These are phyloP conservation scores for Drosophila lacteicornis DNA, from an alignment of 1,140 invertebrate genomes.

Conservation along the genomic window DNA sequence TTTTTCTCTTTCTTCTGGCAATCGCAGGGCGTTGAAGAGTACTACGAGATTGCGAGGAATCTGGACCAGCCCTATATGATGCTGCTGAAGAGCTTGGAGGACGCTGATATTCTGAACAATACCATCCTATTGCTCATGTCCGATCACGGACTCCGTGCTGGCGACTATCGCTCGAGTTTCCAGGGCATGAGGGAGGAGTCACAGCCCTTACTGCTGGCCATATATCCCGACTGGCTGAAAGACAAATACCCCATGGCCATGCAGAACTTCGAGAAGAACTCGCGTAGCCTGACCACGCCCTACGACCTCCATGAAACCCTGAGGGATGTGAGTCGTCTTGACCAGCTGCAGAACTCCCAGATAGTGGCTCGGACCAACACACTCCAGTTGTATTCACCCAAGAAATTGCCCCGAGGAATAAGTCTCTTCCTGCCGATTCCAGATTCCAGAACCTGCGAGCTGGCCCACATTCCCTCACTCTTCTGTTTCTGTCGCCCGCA, in stretches of 20 bases:
- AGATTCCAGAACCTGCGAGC: conserved; percentile 88
- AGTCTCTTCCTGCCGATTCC: conserved; percentile 91
- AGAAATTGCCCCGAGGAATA: conserved; percentile 86
- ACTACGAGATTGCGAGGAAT: conserved; percentile 25
- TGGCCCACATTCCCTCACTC: conserved; percentile 85
- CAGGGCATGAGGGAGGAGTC: conserved; percentile 93
- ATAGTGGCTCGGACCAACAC: conserved; percentile 51
- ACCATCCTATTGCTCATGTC: conserved; percentile 92
- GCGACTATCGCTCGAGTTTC: conserved; percentile 89
- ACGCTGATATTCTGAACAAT: conserved; percentile 86
- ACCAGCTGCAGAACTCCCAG: conserved; percentile 52
- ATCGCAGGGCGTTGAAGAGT: conserved; percentile 55
- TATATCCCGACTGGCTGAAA: conserved; percentile 90
- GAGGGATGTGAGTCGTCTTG: conserved; percentile 86
- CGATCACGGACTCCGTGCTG: conserved; percentile 94
- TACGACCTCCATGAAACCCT: conserved; percentile 91
- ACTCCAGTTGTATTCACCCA: not conserved
- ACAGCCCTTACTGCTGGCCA: conserved; percentile 92
- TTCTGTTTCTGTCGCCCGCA: conserved; percentile 33
- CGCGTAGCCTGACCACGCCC: conserved; percentile 89
- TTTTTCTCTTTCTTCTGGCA: conserved; percentile 67
- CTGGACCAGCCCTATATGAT: conserved; percentile 40
- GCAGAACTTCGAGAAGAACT: conserved; percentile 89
- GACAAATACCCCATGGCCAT: conserved; percentile 87
- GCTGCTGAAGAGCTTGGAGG: conserved; percentile 14